These are phyloP conservation scores for Euphydryas editha DNA, from an alignment of 2,888 invertebrate genomes.

Conservation along the genomic window DNA sequence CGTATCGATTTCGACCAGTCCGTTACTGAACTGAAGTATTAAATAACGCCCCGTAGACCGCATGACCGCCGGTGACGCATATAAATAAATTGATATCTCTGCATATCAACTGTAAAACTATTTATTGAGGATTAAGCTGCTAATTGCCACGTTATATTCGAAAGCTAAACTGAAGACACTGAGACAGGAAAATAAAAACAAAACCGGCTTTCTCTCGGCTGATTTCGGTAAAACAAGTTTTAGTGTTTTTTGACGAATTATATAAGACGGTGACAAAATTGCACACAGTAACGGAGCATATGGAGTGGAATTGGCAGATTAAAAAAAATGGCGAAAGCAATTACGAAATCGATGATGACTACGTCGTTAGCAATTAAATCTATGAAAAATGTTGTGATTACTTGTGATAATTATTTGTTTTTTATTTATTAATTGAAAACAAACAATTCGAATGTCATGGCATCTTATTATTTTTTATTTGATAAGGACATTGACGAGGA, in stretches of 20 bases:
- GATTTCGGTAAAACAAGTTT: conserved; percentile 65
- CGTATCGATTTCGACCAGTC: conserved; percentile 75
- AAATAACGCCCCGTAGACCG: conserved; percentile 59
- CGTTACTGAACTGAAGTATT: conserved; percentile 57
- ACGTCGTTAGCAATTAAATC: conserved; percentile 17
- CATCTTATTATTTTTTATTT: neutral
- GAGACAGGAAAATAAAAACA: conserved; percentile 56
- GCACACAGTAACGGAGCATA: conserved; percentile 55
- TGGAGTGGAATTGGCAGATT: conserved; percentile 59
- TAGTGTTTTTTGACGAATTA: conserved; percentile 62
- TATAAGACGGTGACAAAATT: conserved; percentile 72
- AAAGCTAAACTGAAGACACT: conserved; percentile 52
- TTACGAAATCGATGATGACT: conserved; percentile 52
- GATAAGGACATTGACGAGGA: neutral
- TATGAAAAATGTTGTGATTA: neutral
- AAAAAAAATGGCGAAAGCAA: conserved; percentile 66
- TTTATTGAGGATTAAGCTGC: conserved; percentile 23
- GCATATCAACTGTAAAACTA: conserved; percentile 22
- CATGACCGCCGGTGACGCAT: conserved; percentile 45
- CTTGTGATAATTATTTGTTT: neutral
- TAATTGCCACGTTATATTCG: conserved; percentile 36
- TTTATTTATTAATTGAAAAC: neutral
- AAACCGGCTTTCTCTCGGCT: conserved; percentile 70
- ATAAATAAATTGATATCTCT: conserved; percentile 41
- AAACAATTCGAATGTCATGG: neutral